Base-by-base conservation (phyloP, 2,797 vertebrate genomes). In the Amphiprion clarkii region DNA sequence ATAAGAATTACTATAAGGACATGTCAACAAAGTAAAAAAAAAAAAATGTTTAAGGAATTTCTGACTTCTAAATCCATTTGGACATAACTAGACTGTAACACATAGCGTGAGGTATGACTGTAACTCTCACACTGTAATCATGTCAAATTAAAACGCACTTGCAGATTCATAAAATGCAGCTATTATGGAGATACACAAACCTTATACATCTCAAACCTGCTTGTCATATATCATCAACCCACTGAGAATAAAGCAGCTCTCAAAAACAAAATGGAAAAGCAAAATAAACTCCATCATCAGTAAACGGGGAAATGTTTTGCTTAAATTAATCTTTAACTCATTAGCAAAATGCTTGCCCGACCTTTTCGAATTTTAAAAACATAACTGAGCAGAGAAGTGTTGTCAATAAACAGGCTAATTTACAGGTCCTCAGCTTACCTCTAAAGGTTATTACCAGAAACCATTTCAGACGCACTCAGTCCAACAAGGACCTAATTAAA, bases 401-500 rank as follows among this genome's bases (percentile, higher is more conserved):
- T 27, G 2, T 56, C 48, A 64, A 63, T 71, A 58, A 69, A 81
- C 51, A 63, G 42, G 55, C 17, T 73, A 33, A 59, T 87, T 74
- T 70, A 68, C 25, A 8, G 64, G 52, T 78, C 51, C 75, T 65
- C 54, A 62, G 55, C 55, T 73, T 29, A 21, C 40, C 19, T 66
- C 65, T 60, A 49, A 40, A 63, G 51, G 64, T 83, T 76, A 85
- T 88, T 76, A 76, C 60, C 48, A 64, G 69, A 75, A 78, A 59
- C 44, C 56, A 60, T 76, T 82, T 79, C 71, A 66, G 53, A 79
- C 31, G 27, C 33, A 49, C 53, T 69, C 19, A 42, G 52, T 51
- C 62, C 56, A 84, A 81, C 78, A 53, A 76, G 71, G 62, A 75
- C 63, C 65, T 87, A 83, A 92, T 87, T 87, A 90, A 83, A 89